These are phyloP conservation scores for Gerosis bhagava DNA, from an alignment of 2,888 invertebrate species.

Conservation along the genomic window DNA sequence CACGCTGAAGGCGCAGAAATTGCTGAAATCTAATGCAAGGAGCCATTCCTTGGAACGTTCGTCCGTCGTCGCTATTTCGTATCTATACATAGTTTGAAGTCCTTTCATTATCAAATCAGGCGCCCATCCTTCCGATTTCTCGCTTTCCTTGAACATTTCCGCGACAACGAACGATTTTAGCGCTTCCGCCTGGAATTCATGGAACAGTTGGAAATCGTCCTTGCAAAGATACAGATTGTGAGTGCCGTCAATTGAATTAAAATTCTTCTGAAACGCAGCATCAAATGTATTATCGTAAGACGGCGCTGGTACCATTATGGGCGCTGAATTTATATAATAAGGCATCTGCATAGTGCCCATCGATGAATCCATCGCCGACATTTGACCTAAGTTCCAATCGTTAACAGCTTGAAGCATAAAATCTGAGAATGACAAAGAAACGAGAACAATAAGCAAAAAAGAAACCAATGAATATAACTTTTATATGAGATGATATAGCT, in stretches of 20 bases:
- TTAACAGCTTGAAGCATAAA: no score
- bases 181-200: constrained; percentile 45
- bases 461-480: no score
- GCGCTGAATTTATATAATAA: constrained; percentile 24
- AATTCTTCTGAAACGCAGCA: no score
- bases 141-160: constrained; percentile 51
- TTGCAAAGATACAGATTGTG: constrained; percentile 61
- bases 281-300: no score
- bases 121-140: constrained; percentile 50
- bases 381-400: no score
- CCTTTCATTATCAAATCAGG: constrained; percentile 62
- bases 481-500: no score
- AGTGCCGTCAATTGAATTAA: no score
- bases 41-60: constrained; percentile 59
- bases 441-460: no score
- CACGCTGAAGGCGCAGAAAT: constrained; percentile 53
- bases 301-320: constrained; percentile 37
- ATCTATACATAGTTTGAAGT: constrained; percentile 53
- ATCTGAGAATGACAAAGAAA: no score
- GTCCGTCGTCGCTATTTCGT: constrained; percentile 58
- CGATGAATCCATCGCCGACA: not conserved
- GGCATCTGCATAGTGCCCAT: constrained; percentile 3
- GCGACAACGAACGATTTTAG: constrained; percentile 56
- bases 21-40: constrained; percentile 54
- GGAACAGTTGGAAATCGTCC: constrained; percentile 60